Base-by-base conservation (phyloP, 2,113 vertebrate genomes). In the Catagonus wagneri region DNA sequence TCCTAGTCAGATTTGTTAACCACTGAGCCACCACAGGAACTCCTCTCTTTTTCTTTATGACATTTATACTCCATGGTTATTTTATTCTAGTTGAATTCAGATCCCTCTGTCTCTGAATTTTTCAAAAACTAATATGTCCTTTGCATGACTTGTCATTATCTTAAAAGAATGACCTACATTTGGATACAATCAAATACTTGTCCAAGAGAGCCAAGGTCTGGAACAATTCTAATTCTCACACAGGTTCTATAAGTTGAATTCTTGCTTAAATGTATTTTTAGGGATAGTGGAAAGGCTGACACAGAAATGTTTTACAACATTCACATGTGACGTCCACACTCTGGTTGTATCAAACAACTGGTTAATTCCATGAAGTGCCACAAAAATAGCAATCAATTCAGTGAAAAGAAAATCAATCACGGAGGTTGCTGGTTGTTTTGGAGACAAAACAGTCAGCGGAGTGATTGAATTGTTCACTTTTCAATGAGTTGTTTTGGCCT, bases 391-490 rank as follows among this genome's bases (percentile, higher is more conserved):
- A 95, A 98, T 98, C 97, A 97, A 97, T 97, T 97, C 74, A 80
- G 58, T 54, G 44, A 93, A 96, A 97, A 97, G 93, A 95, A 97
- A 97, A 98, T 98, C 97, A 96, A 97, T 97, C 96, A 89, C 36
- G 74, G 83, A 96, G 72, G 89, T 96, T 93, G 94, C 97, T 93
- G 86, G 96, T 96, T 97, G 96, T 96, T 98, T 97, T 96, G 96
- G 83, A 96, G 96, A 98, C 96, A 96, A 96, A 97, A 97, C 96
- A 97, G 95, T 96, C 96, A 25, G 96, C 76, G 54, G 83, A 97
- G 81, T 96, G 97, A 98, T 96, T 98, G 96, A 97, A 96, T 97
- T 97, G 96, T 96, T 96, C 97, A 97, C 96, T 97, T 98, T 97
- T 97, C 97, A 96, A 92, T 97, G 96, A 97, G 95, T 95, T 98